Percentiles rank a stretch among this genome's conserved stretches.
Conservation (phyloP, 2,888 invertebrate species). For the Morpho helenor region DNA sequence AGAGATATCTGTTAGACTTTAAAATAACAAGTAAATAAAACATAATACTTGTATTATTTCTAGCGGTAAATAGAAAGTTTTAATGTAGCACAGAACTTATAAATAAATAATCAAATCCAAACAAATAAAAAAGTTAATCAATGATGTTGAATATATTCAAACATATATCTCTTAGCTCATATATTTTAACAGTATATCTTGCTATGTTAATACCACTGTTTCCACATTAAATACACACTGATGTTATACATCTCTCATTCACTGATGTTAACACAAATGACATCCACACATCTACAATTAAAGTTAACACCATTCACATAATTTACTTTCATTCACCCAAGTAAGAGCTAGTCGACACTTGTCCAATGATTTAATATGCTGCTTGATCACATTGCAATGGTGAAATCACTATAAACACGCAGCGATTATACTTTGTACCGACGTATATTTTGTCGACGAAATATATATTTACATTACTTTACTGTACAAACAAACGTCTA, state of each 20-base stretch:
- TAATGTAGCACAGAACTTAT: no score
- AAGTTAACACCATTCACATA: slow-evolving; percentile 5
- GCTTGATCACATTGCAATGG: slow-evolving; percentile 59
- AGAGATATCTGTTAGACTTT: no score
- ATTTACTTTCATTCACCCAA: slow-evolving; percentile 20
- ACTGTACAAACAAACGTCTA: slow-evolving; percentile 20
- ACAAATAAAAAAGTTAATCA: no score
- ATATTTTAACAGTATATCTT: no score
- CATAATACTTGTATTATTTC: no score
- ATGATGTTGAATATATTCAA: no score
- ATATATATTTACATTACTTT: neutral
- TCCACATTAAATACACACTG: no score
- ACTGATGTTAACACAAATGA: neutral
- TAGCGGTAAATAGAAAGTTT: no score
- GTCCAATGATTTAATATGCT: slow-evolving; percentile 43
- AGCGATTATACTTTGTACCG: slow-evolving; percentile 32
- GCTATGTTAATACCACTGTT: no score
- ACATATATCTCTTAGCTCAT: no score
- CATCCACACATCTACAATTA: neutral
- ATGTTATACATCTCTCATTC: neutral
- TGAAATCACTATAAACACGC: slow-evolving; percentile 62
- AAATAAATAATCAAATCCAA: no score
- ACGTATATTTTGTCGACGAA: slow-evolving; percentile 7
- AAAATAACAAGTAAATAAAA: no score
- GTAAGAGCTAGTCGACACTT: slow-evolving; percentile 33